A percentile compares a stretch with the other conserved stretches of the same genome.
These are phyloP conservation scores for Tetropium fuscum DNA, from an alignment of 2,888 invertebrate species.

Conservation along the genomic window DNA sequence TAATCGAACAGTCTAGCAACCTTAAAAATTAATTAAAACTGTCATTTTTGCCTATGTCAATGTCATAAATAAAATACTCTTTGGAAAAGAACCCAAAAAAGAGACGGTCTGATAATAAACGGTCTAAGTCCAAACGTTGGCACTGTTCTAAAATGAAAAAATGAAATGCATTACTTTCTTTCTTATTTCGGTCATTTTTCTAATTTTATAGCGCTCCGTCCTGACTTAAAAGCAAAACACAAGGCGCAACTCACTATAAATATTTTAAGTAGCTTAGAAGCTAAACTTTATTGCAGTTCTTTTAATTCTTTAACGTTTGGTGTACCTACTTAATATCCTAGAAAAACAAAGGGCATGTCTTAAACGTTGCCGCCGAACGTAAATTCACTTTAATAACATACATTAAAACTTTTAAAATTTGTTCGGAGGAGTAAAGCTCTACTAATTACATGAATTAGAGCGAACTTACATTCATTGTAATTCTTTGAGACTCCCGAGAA, in stretches of 20 bases:
- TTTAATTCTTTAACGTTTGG: constrained; percentile 41
- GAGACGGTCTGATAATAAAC: too few species aligned
- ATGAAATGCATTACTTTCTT: too few species aligned
- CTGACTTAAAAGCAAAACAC: too few species aligned
- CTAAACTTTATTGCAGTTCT: constrained; percentile 39
- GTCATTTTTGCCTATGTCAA: too few species aligned
- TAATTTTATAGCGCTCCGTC: too few species aligned
- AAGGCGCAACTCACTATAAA: constrained; percentile 30
- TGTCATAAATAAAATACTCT: too few species aligned
- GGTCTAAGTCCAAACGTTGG: too few species aligned
- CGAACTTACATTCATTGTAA: constrained; percentile 64
- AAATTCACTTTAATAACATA: constrained; percentile 64
- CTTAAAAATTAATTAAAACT: too few species aligned
- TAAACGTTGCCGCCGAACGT: constrained; percentile 54
- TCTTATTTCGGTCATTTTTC: too few species aligned
- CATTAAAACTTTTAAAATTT: constrained; percentile 65
- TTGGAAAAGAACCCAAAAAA: too few species aligned
- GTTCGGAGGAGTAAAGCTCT: constrained; percentile 62
- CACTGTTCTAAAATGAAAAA: too few species aligned
- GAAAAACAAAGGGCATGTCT: constrained; percentile 48
- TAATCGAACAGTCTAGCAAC: too few species aligned
- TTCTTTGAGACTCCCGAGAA: constrained; percentile 59
- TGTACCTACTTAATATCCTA: constrained; percentile 41
- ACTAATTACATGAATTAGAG: constrained; percentile 65
- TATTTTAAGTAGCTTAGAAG: constrained; percentile 33